Base-by-base conservation (phyloP, 2,888 invertebrate genomes). In the Tenthredo notha region DNA sequence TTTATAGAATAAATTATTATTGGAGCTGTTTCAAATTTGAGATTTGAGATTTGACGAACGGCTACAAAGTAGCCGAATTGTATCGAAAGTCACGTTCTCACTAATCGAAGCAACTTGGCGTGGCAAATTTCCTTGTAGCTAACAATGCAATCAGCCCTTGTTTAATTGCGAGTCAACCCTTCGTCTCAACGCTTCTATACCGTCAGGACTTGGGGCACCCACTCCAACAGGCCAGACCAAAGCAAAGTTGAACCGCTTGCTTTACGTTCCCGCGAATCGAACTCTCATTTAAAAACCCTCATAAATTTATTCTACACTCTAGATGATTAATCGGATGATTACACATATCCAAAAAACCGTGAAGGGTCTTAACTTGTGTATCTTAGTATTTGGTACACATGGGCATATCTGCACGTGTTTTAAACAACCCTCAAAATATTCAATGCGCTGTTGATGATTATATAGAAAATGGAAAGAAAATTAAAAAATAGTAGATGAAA, bases 21-120 rank as follows among this genome's bases (percentile, higher is more conserved):
- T 50, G 6, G 7, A 77, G 15, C 25, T 0, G 54, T 47, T 77
- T 15, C 18, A 29, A 29, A 50, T 77, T 50, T 77, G 50, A 50
- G 18, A 54, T 77, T 50, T 40, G 50, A 29, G 18, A 54, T 77
- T 50, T 40, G 50, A 29, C 6, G 18, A 47, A n/a, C 50, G 50
- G 21, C 47, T 15, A 15, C 21, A 43, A 50, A 50, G 37, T 37
- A 75, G 9, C 50, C 50, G 50, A 75, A 75, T 75, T 15, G 25
- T 75, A 21, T 25, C 29, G n/a, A 75, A 75, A 75, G 50, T 75
- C 75, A 29, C 75, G 50, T 50, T 75, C 25, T 50, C 75, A 29
- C 50, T 47, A 75, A 75, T 50, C 29, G 37, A 25, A 75, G 15
- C 25, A 29, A 77, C 47, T 77, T 77, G 25, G 18, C 50, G 10